phyloP scores from a whole-genome alignment of 2,888 invertebrate genomes.

The Mimachlamys varia region DNA sequence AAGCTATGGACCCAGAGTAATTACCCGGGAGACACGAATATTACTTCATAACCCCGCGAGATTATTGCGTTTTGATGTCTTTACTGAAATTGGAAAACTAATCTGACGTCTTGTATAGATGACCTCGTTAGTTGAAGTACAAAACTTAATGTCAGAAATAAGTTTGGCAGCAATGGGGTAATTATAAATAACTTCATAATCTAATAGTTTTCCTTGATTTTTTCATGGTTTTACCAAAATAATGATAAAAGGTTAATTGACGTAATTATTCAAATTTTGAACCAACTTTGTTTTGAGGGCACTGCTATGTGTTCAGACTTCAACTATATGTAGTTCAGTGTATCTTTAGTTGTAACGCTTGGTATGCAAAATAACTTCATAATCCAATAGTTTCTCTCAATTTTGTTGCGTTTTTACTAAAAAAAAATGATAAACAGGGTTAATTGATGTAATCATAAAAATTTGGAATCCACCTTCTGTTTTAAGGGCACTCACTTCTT shows the following conservation, averaged over 20 bases:
- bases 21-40: neutral
- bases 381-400: neutral
- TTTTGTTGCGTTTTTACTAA: neutral
- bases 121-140: neutral
- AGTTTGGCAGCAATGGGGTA: neutral
- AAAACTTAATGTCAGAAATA: neutral
- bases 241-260: neutral
- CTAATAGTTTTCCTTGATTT: neutral
- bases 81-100: constrained; percentile 8
- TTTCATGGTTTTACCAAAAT: neutral
- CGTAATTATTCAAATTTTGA: too few relatives aligned
- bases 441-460: too few relatives aligned
- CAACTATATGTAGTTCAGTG: too few relatives aligned
- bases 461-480: too few relatives aligned
- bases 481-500: too few relatives aligned
- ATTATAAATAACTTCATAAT: neutral
- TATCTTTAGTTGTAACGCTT: too few relatives aligned
- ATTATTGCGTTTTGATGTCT: constrained; percentile 1
- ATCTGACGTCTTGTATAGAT: neutral
- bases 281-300: too few relatives aligned
- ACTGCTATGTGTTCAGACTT: too few relatives aligned
- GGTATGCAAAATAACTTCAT: neutral
- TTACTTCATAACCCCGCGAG: neutral
- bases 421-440: too few relatives aligned
- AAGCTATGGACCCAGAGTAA: neutral